Percentiles rank a stretch among this genome's conserved stretches.
Conservation (phyloP, 1,140 invertebrate genomes). For the Babylonia areolata region DNA sequence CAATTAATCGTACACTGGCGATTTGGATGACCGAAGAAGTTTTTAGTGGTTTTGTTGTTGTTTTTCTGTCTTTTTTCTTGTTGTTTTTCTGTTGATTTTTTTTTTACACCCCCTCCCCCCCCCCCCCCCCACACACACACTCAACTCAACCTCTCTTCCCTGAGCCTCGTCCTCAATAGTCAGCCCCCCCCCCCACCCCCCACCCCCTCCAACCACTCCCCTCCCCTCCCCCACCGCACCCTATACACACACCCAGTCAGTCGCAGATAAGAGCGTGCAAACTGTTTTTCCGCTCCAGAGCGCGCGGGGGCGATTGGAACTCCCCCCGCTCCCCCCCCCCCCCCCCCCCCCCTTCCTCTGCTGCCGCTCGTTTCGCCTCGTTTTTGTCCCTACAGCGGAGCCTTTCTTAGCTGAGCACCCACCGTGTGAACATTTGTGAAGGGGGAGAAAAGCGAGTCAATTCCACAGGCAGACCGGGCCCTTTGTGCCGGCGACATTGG, state of each 20-base stretch:
- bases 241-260: neutral
- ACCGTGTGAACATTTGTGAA: conserved; percentile 16
- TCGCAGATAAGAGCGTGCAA: neutral
- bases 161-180: neutral
- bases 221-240: neutral
- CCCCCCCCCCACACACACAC: neutral
- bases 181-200: neutral
- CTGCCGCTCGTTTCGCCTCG: too few species aligned
- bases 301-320: neutral
- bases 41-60: too few species aligned
- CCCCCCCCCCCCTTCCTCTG: too few species aligned
- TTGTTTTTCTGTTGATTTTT: too few species aligned
- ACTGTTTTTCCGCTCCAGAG: conserved; percentile 26
- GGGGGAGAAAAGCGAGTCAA: conserved; percentile 8
- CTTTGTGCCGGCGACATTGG: conserved; percentile 22
- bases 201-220: neutral
- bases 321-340: too few species aligned
- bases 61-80: too few species aligned
- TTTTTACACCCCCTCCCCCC: neutral
- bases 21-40: neutral
- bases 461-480: conserved; percentile 1
- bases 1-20: conserved; percentile 9
- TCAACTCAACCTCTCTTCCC: too few species aligned
- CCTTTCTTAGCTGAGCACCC: neutral
- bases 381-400: neutral